Evolutionary conservation across 1,140 invertebrate genomes (phyloP), one percentile per base, ranked within the genome.

Genomic region (Tigriopus japonicus): DNA sequence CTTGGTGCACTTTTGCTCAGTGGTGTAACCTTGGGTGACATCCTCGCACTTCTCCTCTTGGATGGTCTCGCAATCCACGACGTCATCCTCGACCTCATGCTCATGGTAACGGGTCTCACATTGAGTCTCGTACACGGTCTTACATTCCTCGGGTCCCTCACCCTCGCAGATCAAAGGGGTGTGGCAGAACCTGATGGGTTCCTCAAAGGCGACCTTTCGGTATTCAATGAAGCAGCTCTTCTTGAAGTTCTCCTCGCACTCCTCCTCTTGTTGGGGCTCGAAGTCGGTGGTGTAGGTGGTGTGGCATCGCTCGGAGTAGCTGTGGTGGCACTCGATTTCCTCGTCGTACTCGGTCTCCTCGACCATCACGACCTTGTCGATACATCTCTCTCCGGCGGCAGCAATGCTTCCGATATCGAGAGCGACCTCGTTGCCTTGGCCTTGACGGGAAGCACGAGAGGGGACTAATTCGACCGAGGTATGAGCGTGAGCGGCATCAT

Each of bases 261-360:
- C 58, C 42, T 60, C 58, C 45, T 60, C 58, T 52, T 60, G 58
- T 35, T 60, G 58, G 28, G 58, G 45, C 45, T 60, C 58, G 23
- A 52, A 60, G 43, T 60, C 45, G 23, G 58, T 60, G 19, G 45
- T 24, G 45, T 60, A 60, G 21, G 58, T 52, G 28, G 58, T 60
- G 43, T 60, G 58, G 42, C 58, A 60, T 35, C 43, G 15, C 19
- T 52, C 42, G 9, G n/a, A 23, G 42, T 60, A 60, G 58, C 58
- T 60, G 17, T 60, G 58, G 17, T 60, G n/a, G 45, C 58, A 60
- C 41, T 51, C 19, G 45, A 60, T 52, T 6, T 21, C 43, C 42
- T 60, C 58, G 23, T 60, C 58, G 58, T 60, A 60, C 15, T 60
- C 58, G 19, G 58, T 60, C 58, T 60, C 58, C 42, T 60, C 58